Evolutionary conservation across 2,888 invertebrate genomes (phyloP).

Genomic region (Napeogenes inachia): DNA sequence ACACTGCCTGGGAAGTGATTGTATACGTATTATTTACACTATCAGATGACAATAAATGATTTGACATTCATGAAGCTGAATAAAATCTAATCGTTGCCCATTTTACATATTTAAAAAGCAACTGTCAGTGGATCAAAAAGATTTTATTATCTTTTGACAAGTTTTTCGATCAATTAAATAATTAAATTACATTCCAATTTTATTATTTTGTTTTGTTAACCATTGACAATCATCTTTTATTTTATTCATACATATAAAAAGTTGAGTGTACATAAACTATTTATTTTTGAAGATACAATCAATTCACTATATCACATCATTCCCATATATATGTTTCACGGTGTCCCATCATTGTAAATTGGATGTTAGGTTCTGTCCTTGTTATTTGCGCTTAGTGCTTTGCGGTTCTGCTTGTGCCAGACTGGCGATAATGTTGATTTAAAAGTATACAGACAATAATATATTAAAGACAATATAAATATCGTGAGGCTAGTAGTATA

Average conservation of each 20-base stretch:
- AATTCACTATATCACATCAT: slow-evolving; percentile 28
- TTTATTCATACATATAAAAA: slow-evolving; percentile 15
- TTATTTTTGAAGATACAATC: slow-evolving; percentile 26
- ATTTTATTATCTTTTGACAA: slow-evolving; percentile 20
- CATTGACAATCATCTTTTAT: slow-evolving; percentile 7
- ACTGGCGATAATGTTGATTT: slow-evolving; percentile 7
- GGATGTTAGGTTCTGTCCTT: slow-evolving; percentile 20
- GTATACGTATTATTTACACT: slow-evolving; percentile 31
- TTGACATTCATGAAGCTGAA: not conserved
- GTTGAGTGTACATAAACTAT: slow-evolving; percentile 20
- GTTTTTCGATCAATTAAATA: too few relatives aligned
- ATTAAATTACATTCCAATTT: too few relatives aligned
- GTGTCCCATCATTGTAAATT: slow-evolving; percentile 27
- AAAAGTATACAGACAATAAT: slow-evolving; percentile 8
- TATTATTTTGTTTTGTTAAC: slow-evolving; percentile 6
- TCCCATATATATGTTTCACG: slow-evolving; percentile 25
- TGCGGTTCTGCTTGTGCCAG: slow-evolving; percentile 31
- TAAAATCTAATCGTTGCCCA: not conserved
- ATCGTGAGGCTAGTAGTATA: slow-evolving; percentile 17
- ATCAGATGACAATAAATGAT: slow-evolving; percentile 1
- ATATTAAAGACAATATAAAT: not conserved
- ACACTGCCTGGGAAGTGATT: slow-evolving; percentile 32
- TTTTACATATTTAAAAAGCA: not conserved
- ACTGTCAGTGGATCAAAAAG: not conserved
- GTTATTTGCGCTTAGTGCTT: slow-evolving; percentile 29